These are phyloP conservation scores for Cinclus mexicanus DNA, from an alignment of 2,113 vertebrate species.

Conservation along the genomic window DNA sequence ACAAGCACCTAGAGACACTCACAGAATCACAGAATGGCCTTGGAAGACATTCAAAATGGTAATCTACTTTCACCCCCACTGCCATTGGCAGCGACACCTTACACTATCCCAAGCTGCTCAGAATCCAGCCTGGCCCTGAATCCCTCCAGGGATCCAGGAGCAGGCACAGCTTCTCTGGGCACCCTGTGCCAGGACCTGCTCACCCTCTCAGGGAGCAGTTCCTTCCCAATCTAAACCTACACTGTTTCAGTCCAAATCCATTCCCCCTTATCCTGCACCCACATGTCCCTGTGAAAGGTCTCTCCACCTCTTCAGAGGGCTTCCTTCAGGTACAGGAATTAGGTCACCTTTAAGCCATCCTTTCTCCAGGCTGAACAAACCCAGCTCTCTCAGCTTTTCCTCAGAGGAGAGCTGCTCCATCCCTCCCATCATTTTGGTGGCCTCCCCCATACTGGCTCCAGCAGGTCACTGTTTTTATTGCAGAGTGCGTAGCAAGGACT, in stretches of 20 bases:
- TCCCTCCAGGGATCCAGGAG: not conserved
- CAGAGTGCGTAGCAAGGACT: no score
- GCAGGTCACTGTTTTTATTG: not conserved
- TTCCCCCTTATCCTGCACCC: not conserved
- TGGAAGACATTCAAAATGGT: not conserved
- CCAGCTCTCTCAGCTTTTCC: not conserved
- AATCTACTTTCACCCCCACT: not conserved
- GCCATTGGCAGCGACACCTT: not conserved
- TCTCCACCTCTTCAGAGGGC: not conserved
- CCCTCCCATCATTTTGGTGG: not conserved
- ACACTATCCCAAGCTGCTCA: not conserved
- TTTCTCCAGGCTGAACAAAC: not conserved
- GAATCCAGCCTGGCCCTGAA: not conserved
- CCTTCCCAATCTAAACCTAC: not conserved
- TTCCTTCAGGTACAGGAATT: not conserved
- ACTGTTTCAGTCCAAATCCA: not conserved
- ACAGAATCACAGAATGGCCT: not conserved
- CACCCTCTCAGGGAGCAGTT: not conserved
- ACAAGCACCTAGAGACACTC: not conserved
- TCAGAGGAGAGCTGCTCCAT: not conserved
- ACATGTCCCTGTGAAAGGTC: no score
- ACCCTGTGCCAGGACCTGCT: not conserved
- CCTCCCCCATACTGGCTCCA: not conserved
- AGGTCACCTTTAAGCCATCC: not conserved
- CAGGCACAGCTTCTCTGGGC: not conserved